Conservation (phyloP, 2,888 invertebrate species). For the Tridacna gigas region DNA sequence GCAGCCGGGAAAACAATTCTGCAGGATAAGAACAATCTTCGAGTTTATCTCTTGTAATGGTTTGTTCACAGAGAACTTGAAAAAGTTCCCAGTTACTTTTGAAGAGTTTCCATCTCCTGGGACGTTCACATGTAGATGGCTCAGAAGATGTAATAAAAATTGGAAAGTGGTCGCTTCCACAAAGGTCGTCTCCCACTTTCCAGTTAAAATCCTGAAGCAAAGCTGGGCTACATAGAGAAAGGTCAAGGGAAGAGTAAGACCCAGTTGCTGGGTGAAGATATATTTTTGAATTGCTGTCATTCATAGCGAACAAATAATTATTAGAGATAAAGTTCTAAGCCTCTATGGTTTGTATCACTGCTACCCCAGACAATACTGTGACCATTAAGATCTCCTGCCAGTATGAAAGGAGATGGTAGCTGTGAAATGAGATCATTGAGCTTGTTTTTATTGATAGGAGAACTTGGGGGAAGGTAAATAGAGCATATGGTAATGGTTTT, state of each 20-base stretch:
- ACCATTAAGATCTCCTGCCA: no score
- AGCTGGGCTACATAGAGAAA: neutral
- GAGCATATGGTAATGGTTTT: no score
- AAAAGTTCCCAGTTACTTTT: neutral
- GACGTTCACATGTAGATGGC: neutral
- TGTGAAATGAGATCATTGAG: no score
- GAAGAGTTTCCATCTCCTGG: neutral
- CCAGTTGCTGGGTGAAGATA: neutral
- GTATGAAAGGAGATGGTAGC: no score
- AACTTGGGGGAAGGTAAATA: no score
- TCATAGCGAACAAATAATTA: neutral
- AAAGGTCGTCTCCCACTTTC: neutral
- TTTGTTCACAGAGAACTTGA: neutral
- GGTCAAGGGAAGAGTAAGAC: neutral
- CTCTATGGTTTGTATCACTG: no score
- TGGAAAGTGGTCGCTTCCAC: slow-evolving; percentile 8
- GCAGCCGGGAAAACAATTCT: neutral
- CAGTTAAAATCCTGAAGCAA: neutral
- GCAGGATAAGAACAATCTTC: neutral
- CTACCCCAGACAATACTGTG: no score
- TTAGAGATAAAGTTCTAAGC: no score
- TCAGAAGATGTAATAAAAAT: neutral
- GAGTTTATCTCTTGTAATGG: neutral
- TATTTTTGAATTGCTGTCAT: neutral
- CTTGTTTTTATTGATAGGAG: no score